These are phyloP conservation scores for Cynodonichthys magdalenae DNA, from an alignment of 2,797 vertebrate genomes.

Conservation along the genomic window DNA sequence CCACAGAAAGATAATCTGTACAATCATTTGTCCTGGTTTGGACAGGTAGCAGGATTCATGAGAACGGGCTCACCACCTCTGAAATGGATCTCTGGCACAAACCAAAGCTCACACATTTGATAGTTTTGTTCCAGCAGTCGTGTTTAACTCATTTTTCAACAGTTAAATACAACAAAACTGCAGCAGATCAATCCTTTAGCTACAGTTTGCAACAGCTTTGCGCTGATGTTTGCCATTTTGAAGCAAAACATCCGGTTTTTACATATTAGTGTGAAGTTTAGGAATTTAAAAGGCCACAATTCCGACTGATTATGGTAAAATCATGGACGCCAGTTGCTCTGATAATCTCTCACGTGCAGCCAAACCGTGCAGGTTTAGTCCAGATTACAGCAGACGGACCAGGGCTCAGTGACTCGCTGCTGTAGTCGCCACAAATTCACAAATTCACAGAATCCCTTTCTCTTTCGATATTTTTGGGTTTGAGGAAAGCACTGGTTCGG, in stretches of 20 bases:
- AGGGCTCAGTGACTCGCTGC: constrained; percentile 34
- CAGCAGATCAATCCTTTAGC: background rate
- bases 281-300: constrained; percentile 3
- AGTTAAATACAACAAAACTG: background rate
- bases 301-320: background rate
- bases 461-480: constrained; percentile 3
- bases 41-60: no score
- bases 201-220: background rate
- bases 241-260: background rate
- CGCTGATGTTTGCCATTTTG: background rate
- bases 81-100: background rate
- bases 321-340: constrained; percentile 16
- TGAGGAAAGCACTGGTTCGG: constrained; percentile 1
- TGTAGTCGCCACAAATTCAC: constrained; percentile 28
- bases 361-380: constrained; percentile 66
- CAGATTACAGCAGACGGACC: constrained; percentile 64
- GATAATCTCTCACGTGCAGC: constrained; percentile 63
- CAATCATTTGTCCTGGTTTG: no score
- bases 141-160: background rate
- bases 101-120: background rate
- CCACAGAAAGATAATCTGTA: no score
- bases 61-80: background rate
- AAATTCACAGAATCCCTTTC: constrained; percentile 18
- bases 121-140: background rate
- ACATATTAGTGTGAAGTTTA: background rate